These are phyloP conservation scores for Rotaria sp. DNA, from an alignment of 2,888 invertebrate species.

Conservation along the genomic window DNA sequence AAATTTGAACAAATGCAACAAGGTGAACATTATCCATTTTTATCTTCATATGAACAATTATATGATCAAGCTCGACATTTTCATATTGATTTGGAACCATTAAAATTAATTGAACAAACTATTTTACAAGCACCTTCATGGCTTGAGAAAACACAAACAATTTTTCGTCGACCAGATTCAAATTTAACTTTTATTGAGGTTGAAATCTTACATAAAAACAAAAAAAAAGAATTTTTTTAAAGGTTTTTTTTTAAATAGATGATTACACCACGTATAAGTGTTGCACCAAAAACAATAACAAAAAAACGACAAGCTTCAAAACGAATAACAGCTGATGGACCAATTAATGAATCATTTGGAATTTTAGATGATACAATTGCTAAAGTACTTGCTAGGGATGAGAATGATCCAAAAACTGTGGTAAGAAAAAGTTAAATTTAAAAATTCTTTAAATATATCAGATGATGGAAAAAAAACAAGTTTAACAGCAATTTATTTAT, in stretches of 20 bases:
- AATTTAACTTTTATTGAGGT: not conserved
- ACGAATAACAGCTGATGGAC: slow-evolving; percentile 11
- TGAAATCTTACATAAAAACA: no score
- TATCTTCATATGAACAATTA: not conserved
- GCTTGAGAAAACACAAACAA: slow-evolving; percentile 1
- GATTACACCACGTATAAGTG: not conserved
- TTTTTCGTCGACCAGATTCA: not conserved
- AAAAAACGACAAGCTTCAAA: not conserved
- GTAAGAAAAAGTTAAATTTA: no score
- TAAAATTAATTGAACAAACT: slow-evolving; percentile 20
- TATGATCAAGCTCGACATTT: not conserved
- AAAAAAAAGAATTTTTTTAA: no score
- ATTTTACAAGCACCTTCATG: not conserved
- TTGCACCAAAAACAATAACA: not conserved
- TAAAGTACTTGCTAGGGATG: slow-evolving; percentile 50
- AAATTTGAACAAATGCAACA: slow-evolving; percentile 19
- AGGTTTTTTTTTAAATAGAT: no score
- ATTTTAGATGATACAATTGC: slow-evolving; percentile 46
- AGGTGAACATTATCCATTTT: slow-evolving; percentile 25
- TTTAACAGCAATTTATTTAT: no score
- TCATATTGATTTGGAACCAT: slow-evolving; percentile 11
- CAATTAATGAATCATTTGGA: slow-evolving; percentile 41
- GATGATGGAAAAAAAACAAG: no score
- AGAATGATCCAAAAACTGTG: slow-evolving; percentile 53
- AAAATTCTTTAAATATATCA: no score